These are phyloP conservation scores for Tupaia chinensis DNA, from an alignment of 2,113 vertebrate species.

Conservation along the genomic window DNA sequence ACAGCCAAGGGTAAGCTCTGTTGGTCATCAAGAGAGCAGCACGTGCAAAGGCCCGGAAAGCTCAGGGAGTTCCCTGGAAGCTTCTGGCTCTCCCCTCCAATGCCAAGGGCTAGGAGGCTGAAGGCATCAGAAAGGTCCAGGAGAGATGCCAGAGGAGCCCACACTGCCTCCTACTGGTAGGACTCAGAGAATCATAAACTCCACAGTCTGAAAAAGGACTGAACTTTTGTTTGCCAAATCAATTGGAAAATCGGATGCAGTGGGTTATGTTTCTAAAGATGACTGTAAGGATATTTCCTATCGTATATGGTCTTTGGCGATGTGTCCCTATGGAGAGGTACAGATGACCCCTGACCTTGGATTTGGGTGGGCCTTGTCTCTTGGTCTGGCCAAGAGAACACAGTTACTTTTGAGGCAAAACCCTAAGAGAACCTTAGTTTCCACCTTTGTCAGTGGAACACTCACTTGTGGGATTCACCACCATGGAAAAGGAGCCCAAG, in stretches of 20 bases:
- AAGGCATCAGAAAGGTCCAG: no score
- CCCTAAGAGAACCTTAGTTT: neutral
- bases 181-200: neutral
- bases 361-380: neutral
- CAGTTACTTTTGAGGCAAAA: neutral
- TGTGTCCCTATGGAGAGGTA: neutral
- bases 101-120: neutral
- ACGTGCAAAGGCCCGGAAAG: neutral
- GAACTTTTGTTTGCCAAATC: neutral
- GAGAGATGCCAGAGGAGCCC: neutral
- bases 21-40: neutral
- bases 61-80: neutral
- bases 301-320: accelerated
- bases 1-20: neutral
- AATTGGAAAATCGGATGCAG: accelerated
- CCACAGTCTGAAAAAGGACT: neutral
- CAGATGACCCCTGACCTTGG: neutral
- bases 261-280: neutral
- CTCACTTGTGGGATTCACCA: neutral
- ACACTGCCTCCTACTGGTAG: neutral
- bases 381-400: neutral
- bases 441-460: neutral
- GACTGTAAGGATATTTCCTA: neutral
- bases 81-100: neutral
- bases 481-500: neutral